phyloP scores from a whole-genome alignment of 2,797 vertebrate species.

The Rhinella marina region DNA sequence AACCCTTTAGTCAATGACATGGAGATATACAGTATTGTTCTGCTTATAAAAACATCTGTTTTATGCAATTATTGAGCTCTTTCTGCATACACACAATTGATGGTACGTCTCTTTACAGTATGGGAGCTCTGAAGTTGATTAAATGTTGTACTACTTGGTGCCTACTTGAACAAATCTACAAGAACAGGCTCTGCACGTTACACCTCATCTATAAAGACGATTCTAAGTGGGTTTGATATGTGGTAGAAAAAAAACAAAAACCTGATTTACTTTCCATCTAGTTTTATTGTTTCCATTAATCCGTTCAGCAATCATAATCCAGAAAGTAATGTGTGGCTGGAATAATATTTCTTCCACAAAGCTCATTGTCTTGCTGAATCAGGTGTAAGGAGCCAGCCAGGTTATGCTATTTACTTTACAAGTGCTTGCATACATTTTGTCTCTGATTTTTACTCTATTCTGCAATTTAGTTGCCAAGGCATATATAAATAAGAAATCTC shows the following conservation, averaged over 20 bases:
- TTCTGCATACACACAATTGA: not conserved
- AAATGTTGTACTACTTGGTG: not conserved
- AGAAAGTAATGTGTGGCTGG: conserved; percentile 38
- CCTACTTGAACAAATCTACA: not conserved
- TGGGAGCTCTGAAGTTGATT: not conserved
- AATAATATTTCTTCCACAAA: conserved; percentile 49
- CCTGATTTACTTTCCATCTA: conserved; percentile 29
- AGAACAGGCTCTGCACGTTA: not conserved
- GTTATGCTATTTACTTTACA: conserved; percentile 52
- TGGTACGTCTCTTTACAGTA: not conserved
- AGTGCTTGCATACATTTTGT: conserved; percentile 50
- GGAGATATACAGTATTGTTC: not conserved
- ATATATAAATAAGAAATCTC: conserved; percentile 38
- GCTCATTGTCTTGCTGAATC: conserved; percentile 55
- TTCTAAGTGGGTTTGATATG: conserved; percentile 22
- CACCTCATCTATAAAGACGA: not conserved
- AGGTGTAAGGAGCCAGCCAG: conserved; percentile 35
- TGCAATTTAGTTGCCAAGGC: conserved; percentile 54
- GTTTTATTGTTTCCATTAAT: conserved; percentile 49
- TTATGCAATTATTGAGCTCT: not conserved
- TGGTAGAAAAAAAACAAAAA: not conserved
- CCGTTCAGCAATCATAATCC: conserved; percentile 18
- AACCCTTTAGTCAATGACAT: not conserved
- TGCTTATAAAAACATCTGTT: not conserved
- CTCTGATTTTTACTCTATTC: conserved; percentile 38